phyloP scores from a whole-genome alignment of 2,888 invertebrate genomes.

The Thereva unica region DNA sequence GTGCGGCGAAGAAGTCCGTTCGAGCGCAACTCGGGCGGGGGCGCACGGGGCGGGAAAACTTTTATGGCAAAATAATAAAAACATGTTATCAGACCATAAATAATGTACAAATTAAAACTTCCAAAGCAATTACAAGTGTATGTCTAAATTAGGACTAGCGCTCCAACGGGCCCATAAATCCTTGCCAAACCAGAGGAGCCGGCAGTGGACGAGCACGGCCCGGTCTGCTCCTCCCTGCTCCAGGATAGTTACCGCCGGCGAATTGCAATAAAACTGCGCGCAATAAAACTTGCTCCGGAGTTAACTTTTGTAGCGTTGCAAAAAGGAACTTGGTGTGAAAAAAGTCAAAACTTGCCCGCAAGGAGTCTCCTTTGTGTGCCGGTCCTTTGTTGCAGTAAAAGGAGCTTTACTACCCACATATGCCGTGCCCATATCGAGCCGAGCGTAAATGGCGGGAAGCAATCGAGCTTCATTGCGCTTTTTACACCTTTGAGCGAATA shows the following conservation, averaged over 20 bases:
- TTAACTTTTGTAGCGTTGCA: no score
- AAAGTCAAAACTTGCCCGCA: no score
- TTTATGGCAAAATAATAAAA: constrained; percentile 41
- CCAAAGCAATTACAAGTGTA: constrained; percentile 39
- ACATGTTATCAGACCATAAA: constrained; percentile 41
- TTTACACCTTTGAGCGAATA: constrained; percentile 8
- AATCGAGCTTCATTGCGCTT: constrained; percentile 29
- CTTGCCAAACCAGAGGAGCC: constrained; percentile 16
- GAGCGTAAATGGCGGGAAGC: neutral
- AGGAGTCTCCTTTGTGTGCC: no score
- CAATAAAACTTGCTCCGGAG: no score
- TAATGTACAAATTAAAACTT: constrained; percentile 43
- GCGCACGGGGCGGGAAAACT: neutral
- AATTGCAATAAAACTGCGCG: no score
- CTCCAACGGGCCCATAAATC: constrained; percentile 32
- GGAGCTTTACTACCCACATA: no score
- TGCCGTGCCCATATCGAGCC: no score
- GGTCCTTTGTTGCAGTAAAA: no score
- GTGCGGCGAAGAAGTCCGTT: neutral
- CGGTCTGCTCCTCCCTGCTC: neutral
- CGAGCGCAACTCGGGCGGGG: no score
- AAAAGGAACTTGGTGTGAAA: no score
- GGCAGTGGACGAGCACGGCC: neutral
- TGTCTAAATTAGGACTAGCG: constrained; percentile 40
- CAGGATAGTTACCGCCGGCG: neutral